A percentile compares a stretch with the other conserved stretches of the same genome.
These are phyloP conservation scores for Erynnis tages DNA, from an alignment of 2,888 invertebrate species.

Conservation along the genomic window DNA sequence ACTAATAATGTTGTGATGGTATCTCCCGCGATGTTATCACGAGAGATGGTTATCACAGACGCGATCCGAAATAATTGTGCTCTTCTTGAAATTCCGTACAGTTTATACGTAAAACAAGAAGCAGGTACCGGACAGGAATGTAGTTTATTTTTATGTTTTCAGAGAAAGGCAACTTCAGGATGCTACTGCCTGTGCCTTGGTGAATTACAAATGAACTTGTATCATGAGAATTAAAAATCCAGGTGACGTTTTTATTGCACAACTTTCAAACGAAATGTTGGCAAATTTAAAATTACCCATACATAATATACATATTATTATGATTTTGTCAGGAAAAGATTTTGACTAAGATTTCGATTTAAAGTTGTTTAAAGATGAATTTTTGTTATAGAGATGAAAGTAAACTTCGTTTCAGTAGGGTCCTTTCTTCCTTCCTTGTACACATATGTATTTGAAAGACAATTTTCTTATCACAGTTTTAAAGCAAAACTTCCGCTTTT, in stretches of 20 bases:
- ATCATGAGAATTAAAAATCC: constrained; percentile 4
- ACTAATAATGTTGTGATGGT: constrained; percentile 11
- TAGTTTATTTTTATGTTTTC: constrained; percentile 36
- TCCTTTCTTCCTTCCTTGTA: too few species aligned
- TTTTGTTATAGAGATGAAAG: too few species aligned
- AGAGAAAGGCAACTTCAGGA: constrained; percentile 37
- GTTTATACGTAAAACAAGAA: background rate
- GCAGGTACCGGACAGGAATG: constrained; percentile 2
- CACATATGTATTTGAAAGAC: too few species aligned
- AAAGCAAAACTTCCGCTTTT: too few species aligned
- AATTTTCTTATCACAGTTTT: too few species aligned
- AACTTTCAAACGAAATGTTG: background rate
- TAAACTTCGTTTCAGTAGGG: too few species aligned
- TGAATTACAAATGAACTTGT: constrained; percentile 7
- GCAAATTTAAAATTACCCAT: too few species aligned
- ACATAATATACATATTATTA: too few species aligned
- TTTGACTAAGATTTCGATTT: too few species aligned
- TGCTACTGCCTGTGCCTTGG: constrained; percentile 12
- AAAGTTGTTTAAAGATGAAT: too few species aligned
- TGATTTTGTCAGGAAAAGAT: too few species aligned
- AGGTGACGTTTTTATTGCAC: constrained; percentile 2
- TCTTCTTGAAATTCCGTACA: constrained; percentile 16
- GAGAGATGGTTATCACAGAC: constrained; percentile 19
- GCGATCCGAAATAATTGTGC: constrained; percentile 7
- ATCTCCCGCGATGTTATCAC: constrained; percentile 19